Base-by-base conservation (phyloP, 2,113 vertebrate genomes). In the Jaculus jaculus region DNA sequence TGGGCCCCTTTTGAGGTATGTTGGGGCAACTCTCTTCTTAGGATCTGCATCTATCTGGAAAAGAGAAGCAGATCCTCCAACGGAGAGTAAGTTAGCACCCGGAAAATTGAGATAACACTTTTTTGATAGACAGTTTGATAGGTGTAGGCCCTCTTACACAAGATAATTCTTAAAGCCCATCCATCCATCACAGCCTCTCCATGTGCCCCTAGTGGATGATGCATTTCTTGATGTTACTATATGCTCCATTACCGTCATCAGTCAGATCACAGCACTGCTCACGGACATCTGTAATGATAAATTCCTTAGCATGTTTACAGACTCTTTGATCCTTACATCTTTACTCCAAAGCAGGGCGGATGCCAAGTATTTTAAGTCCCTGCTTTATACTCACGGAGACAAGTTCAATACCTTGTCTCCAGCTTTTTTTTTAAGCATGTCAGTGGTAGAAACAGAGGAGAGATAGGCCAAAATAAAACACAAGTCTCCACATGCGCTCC, bases 341-440 rank as follows among this genome's bases (percentile, higher is more conserved):
- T 17, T 30, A 66, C 65, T 71, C 80, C 68, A 68, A 66, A 89
- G 74, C 8, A 34, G 81, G 65, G 84, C 68, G 21, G 28, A n/a
- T 85, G 91, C 92, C 89, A 97, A 92, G 32, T 51, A 32, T 95
- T 92, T 92, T 89, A 93, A 90, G 94, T 88, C 84, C 28, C 15
- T 83, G 71, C 69, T 95, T 97, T 95, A 81, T 85, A 77, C 37
- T 92, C 47, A 47, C 16, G 3, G 63, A 91, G n/a, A 87, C 89
- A 89, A 95, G 79, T 92, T 89, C 86, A 90, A 37, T 96, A 84
- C 32, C 58, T 72, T 66, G 65, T 87, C 84, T 87, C 73, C n/a
- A 73, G 84, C 58, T 68, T 96, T 86, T 74, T 78, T 16, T n/a
- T n/a, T n/a, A n/a, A 89, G 83, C 39, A n/a, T 32, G 32, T 89